phyloP scores from a whole-genome alignment of 1,140 invertebrate genomes.

The Hylaeus volcanicus region DNA sequence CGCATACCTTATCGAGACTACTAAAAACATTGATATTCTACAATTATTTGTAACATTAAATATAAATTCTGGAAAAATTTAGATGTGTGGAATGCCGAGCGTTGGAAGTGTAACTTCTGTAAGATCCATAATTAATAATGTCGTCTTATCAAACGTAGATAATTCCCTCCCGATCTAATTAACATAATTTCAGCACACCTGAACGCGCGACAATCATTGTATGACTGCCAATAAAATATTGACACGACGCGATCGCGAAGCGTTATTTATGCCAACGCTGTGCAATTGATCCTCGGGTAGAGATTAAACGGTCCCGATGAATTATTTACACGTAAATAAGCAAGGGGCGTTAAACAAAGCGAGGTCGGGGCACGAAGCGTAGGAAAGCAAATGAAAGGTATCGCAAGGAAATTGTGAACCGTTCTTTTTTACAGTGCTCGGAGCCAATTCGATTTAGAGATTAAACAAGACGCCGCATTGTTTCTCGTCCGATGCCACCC shows the following conservation, averaged over 20 bases:
- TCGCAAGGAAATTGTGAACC: not conserved
- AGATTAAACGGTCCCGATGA: conserved; percentile 10
- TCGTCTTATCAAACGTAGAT: too few relatives aligned
- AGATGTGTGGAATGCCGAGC: too few relatives aligned
- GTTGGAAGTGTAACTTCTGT: too few relatives aligned
- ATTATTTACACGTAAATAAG: conserved; percentile 11
- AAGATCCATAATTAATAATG: too few relatives aligned
- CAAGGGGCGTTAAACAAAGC: too few relatives aligned
- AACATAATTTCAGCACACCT: too few relatives aligned
- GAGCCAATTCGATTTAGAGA: conserved; percentile 12
- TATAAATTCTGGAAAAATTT: too few relatives aligned
- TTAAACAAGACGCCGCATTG: conserved; percentile 12
- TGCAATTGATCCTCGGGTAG: not conserved
- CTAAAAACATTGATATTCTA: too few relatives aligned
- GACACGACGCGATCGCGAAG: not conserved
- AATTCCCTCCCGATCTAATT: too few relatives aligned
- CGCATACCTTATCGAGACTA: too few relatives aligned
- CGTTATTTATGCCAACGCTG: not conserved
- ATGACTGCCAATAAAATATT: not conserved
- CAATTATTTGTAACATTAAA: too few relatives aligned
- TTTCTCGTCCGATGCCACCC: conserved; percentile 9
- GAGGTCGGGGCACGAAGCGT: not conserved
- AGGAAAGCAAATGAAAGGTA: not conserved
- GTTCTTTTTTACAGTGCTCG: not conserved
- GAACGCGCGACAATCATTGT: not conserved